Evolutionary conservation across 2,888 invertebrate genomes (phyloP), one percentile per base, ranked within the genome.

Genomic region (Biston stratarius): DNA sequence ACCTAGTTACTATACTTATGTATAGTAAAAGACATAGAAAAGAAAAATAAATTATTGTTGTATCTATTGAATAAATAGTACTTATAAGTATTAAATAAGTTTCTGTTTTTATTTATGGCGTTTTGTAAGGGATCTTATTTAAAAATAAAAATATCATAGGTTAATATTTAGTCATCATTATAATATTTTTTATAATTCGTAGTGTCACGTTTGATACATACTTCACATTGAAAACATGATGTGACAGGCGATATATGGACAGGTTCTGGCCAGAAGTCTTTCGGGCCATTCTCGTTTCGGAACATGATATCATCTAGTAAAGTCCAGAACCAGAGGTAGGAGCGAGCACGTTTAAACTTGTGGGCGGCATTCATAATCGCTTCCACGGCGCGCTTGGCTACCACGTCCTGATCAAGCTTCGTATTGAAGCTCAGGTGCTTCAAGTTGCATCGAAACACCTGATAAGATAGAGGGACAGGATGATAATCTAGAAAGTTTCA

Each of bases 391-490:
- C 88, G 80, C 49, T 77, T 77, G 58, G 85, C 83, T 0, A 92
- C 87, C 0, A 82, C 81, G 71, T 93, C 93, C 6, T 76, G 76
- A 5, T 80, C 72, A 34, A 76, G 70, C 0, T 81, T 74, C 0
- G 82, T 86, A 74, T 91, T 90, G 75, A 90, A 91, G 10, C 70
- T 74, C 0, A 94, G 80, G 61, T 90, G 84, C 45, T 80, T 80
- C 47, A 92, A 83, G 73, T 91, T 91, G 76, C 93, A 93, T 47
- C 90, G 85, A 67, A 92, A 92, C 10, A 92, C 75, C 92, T 91
- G 75, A 5, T 38, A 38, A 38, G 38, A 38, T 38, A 8, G 3
- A 24, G 1, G 24, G 24, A 24, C 24, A 24, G 24, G 24, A 24
- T 3, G 24, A 24, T 1, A 24, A 24, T 24, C 24, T 1, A 24